Conservation (phyloP, 2,797 vertebrate genomes). For the Crocodylus rhombifer region DNA sequence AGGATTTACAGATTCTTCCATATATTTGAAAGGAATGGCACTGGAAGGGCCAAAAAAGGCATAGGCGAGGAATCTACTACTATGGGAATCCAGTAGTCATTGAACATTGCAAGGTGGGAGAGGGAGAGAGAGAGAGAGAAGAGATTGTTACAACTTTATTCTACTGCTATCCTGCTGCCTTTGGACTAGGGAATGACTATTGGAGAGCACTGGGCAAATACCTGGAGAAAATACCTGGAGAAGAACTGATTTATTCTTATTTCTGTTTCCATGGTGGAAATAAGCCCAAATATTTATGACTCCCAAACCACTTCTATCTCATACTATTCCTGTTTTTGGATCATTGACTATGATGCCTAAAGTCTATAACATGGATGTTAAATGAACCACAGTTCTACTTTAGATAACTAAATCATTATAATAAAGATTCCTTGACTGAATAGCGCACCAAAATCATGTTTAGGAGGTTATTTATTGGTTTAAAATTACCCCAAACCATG, state of each 20-base stretch:
- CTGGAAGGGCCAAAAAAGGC: background rate
- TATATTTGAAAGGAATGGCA: background rate
- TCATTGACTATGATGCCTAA: background rate
- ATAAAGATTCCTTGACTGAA: background rate
- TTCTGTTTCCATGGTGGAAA: background rate
- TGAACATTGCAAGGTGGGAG: background rate
- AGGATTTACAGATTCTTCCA: too few species aligned
- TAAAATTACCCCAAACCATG: background rate
- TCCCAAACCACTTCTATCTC: background rate
- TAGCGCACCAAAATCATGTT: background rate
- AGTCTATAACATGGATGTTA: background rate
- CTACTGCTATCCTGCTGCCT: background rate
- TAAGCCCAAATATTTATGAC: background rate
- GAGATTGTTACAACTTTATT: background rate
- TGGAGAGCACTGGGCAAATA: background rate
- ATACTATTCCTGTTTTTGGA: background rate
- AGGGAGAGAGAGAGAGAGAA: fast-evolving
- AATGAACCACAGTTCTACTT: background rate
- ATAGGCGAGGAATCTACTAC: fast-evolving
- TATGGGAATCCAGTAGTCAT: background rate
- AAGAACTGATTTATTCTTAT: background rate
- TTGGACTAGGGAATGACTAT: background rate
- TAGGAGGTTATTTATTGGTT: background rate
- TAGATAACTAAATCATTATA: background rate
- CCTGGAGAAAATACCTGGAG: slow-evolving; percentile 8